phyloP scores from a whole-genome alignment of 2,113 vertebrate genomes.

The Herpetotheres cachinnans region DNA sequence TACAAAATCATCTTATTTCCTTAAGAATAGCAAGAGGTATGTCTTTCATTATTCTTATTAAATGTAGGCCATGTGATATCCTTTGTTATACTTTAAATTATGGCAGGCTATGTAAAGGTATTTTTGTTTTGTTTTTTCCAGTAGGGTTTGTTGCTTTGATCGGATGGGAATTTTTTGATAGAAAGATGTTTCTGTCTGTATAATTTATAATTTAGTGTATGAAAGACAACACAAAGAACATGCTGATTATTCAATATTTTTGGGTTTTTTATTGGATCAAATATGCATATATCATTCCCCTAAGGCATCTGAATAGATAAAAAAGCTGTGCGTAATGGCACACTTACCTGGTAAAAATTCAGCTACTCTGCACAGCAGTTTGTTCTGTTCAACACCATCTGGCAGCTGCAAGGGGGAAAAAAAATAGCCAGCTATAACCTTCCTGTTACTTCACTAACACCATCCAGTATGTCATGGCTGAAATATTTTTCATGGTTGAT shows the following conservation, averaged over 20 bases:
- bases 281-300: not conserved
- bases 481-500: not conserved
- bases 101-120: not conserved
- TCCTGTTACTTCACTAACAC: not conserved
- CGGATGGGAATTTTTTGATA: not conserved
- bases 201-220: not conserved
- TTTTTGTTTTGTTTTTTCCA: not conserved
- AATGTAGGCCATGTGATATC: not conserved
- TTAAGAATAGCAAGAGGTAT: not conserved
- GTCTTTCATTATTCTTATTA: not conserved
- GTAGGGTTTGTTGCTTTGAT: not conserved
- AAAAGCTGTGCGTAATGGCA: not conserved
- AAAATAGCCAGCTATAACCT: not conserved
- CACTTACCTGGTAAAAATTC: slow-evolving; percentile 11
- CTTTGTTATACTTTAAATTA: not conserved
- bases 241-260: not conserved
- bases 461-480: not conserved
- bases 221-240: not conserved
- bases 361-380: not conserved
- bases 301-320: not conserved
- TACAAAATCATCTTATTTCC: not conserved
- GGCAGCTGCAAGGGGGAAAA: not conserved
- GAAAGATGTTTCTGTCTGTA: not conserved
- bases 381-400: not conserved
- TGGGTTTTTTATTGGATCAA: not conserved